Evolutionary conservation across 2,888 invertebrate species (phyloP).

Genomic region (Hydriomena furcata): DNA sequence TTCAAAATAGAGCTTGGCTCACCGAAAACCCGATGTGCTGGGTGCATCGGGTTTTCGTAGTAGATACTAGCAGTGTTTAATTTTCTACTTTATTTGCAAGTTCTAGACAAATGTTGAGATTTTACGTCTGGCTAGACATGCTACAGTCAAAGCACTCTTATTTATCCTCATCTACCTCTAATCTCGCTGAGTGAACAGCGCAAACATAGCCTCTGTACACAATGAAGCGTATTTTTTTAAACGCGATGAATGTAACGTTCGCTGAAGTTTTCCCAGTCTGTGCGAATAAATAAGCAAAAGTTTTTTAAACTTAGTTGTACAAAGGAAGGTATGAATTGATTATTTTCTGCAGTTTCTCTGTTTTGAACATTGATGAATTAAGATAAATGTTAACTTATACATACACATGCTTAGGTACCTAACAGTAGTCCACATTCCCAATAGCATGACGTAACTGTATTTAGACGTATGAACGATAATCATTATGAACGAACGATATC

Average conservation of each 20-base stretch:
- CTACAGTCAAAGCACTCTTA: constrained; percentile 17
- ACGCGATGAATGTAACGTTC: constrained; percentile 15
- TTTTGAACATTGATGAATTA: no score
- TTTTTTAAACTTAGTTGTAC: constrained; percentile 3
- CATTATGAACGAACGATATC: no score
- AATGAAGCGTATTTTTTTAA: constrained; percentile 16
- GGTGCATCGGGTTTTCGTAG: no score
- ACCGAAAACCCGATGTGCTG: no score
- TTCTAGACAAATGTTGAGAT: constrained; percentile 16
- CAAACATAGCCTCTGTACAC: constrained; percentile 14
- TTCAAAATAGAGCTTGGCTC: no score
- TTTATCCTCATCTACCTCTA: constrained; percentile 19
- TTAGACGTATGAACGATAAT: no score
- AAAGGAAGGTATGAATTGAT: background rate
- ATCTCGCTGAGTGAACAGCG: constrained; percentile 18
- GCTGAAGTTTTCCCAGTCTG: background rate
- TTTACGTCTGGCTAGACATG: constrained; percentile 16
- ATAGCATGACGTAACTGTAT: no score
- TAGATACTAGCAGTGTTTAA: no score
- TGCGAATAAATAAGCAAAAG: background rate
- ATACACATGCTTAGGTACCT: no score
- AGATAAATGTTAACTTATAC: no score
- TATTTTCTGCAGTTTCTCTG: background rate
- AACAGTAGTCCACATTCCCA: no score
- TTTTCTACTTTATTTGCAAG: background rate